Evolutionary conservation across 2,888 invertebrate genomes (phyloP), one percentile per base, ranked within the genome.

Genomic region (Exephanes ischioxanthus): DNA sequence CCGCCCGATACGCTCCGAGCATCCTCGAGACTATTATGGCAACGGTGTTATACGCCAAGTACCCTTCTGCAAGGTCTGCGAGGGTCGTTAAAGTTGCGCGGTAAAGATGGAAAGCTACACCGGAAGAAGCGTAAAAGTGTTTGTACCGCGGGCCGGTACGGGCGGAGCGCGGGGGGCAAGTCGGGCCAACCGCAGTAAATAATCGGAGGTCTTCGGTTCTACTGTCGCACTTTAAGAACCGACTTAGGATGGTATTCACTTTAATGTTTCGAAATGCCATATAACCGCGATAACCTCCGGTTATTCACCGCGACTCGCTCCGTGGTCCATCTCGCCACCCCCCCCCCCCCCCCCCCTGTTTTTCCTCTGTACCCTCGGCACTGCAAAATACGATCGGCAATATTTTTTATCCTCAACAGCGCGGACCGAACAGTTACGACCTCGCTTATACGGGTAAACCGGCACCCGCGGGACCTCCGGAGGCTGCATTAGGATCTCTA

Each of bases 41-140:
- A 30, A 33, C 30, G 30, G 63, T 63, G 80, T 75, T 71, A 66
- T 55, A 83, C 71, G 71, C 33, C 9, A 51, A 45, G 53, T 41
- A 41, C 22, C n/a, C 26, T 53, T 53, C 53, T 37, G 76, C 11
- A 76, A 53, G 76, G 82, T 71, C 53, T 72, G 66, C 61, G 7
- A n/a, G 41, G 41, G 41, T 83, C 82, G 82, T 83, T 77, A 83
- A 83, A 66, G 53, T 71, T 67, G 41, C 37, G 58, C 72, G 45
- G 66, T 83, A 83, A 83, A 83, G 55, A 33, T 14, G 66, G 48
- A 72, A 77, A 83, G 53, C 71, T 77, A 83, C 66, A 66, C 77
- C 71, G 82, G 77, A 83, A 83, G 77, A 22, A 77, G 71, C 55
- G 66, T 76, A 66, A 66, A 51, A 71, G 71, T 6, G 41, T 30